Evolutionary conservation across 1,140 invertebrate species (phyloP).

Genomic region (Galendromus occidentalis): DNA sequence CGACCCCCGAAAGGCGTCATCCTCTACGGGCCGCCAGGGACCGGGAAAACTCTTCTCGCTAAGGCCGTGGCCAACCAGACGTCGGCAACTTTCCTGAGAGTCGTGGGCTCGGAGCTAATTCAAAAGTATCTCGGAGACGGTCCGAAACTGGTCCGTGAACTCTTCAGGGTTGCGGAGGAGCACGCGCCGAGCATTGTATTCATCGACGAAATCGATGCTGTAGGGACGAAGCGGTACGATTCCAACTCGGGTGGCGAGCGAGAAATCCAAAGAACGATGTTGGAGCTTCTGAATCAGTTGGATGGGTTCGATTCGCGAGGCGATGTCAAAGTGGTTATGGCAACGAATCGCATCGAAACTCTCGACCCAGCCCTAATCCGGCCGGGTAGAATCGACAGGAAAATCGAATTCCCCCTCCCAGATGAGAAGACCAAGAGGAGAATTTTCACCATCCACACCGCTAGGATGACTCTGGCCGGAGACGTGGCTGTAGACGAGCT

Average conservation of each 20-base stretch:
- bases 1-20: slow-evolving; percentile 99
- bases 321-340: slow-evolving; percentile 95
- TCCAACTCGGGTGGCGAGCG: slow-evolving; percentile 98
- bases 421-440: slow-evolving; percentile 97
- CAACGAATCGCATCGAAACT: slow-evolving; percentile 97
- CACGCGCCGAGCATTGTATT: slow-evolving; percentile 99
- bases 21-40: slow-evolving; percentile 91
- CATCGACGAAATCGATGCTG: slow-evolving; percentile 99
- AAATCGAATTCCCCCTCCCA: slow-evolving; percentile 97
- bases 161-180: slow-evolving; percentile 96
- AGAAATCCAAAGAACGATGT: slow-evolving; percentile 99
- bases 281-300: slow-evolving; percentile 93
- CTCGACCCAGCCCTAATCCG: slow-evolving; percentile 94
- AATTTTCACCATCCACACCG: slow-evolving; percentile 97
- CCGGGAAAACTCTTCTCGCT: slow-evolving; percentile 87
- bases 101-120: slow-evolving; percentile 96
- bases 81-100: slow-evolving; percentile 91
- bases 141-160: slow-evolving; percentile 87
- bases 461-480: slow-evolving; percentile 85
- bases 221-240: slow-evolving; percentile 97
- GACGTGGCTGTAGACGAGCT: slow-evolving; percentile 96
- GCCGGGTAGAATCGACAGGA: slow-evolving; percentile 94
- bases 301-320: slow-evolving; percentile 95
- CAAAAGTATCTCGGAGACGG: slow-evolving; percentile 99
- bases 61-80: slow-evolving; percentile 99